Percentiles rank a stretch among this genome's conserved stretches.
phyloP scores from a whole-genome alignment of 2,888 invertebrate genomes.

The Galerucella pusilla region DNA sequence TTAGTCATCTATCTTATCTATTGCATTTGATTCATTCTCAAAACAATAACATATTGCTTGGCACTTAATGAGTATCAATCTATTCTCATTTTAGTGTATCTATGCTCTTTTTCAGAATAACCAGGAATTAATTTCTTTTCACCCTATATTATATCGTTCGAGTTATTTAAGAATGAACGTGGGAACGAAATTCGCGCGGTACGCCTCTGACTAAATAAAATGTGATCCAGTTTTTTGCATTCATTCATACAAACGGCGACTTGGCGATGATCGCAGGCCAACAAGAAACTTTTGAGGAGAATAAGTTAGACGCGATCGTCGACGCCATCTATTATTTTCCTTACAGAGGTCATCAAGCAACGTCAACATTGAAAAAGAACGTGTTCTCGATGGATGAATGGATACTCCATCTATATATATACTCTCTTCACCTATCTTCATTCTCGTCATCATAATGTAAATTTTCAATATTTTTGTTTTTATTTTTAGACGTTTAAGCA shows the following conservation, averaged over 20 bases:
- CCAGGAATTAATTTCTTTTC: too few relatives aligned
- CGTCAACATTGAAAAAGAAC: conserved; percentile 41
- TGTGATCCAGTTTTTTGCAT: conserved; percentile 33
- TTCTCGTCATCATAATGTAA: conserved; percentile 16
- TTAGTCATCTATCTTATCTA: too few relatives aligned
- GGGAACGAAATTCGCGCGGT: neutral
- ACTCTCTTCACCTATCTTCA: conserved; percentile 21
- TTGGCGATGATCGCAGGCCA: conserved; percentile 21
- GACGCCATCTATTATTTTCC: conserved; percentile 40
- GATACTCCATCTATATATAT: conserved; percentile 22
- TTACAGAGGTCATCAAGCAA: conserved; percentile 34
- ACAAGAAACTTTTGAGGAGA: conserved; percentile 16
- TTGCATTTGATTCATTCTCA: too few relatives aligned
- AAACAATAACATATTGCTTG: too few relatives aligned
- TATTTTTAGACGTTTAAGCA: conserved; percentile 14
- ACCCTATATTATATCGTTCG: too few relatives aligned
- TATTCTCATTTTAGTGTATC: too few relatives aligned
- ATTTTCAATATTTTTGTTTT: conserved; percentile 9
- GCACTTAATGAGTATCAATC: too few relatives aligned
- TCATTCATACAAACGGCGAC: conserved; percentile 35
- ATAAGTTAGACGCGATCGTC: conserved; percentile 25
- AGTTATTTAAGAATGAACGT: neutral
- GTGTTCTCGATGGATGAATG: conserved; percentile 35
- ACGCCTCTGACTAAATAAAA: conserved; percentile 28
- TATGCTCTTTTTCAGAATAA: too few relatives aligned